phyloP scores from a whole-genome alignment of 2,113 vertebrate genomes.

The Pedionomus torquatus region DNA sequence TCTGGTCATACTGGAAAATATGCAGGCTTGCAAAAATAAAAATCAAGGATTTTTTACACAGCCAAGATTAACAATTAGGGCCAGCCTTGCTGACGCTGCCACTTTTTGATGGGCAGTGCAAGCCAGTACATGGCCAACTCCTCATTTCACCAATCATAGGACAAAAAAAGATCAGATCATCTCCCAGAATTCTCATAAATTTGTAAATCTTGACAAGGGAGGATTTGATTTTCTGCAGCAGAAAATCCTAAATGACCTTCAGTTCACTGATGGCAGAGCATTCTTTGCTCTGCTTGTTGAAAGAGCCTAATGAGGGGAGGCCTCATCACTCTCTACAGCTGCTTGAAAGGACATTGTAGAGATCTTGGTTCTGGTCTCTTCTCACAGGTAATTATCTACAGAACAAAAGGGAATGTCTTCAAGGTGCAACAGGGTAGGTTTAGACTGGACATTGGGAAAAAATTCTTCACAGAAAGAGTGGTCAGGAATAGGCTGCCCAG shows the following conservation, averaged over 20 bases:
- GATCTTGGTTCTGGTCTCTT: no score
- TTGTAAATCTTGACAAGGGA: background rate
- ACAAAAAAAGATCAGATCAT: background rate
- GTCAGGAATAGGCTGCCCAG: no score
- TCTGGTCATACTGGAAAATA: background rate
- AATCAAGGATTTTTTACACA: background rate
- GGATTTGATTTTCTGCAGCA: background rate
- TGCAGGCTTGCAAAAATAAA: background rate
- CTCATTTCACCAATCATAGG: background rate
- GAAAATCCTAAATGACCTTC: slow-evolving; percentile 2
- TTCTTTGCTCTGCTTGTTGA: background rate
- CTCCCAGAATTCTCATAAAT: background rate
- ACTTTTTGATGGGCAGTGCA: background rate
- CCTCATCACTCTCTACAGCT: no score
- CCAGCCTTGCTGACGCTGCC: background rate
- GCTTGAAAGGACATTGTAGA: no score
- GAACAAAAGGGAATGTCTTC: no score
- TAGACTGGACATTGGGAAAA: no score
- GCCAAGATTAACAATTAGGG: background rate
- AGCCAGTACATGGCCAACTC: background rate
- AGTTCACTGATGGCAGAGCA: background rate
- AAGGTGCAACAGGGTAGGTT: no score
- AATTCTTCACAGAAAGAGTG: no score
- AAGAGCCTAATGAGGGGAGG: background rate
- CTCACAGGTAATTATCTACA: no score